A percentile compares a stretch with the other conserved stretches of the same genome.
phyloP scores from a whole-genome alignment of 2,797 vertebrate genomes.

The Remorina albescens region DNA sequence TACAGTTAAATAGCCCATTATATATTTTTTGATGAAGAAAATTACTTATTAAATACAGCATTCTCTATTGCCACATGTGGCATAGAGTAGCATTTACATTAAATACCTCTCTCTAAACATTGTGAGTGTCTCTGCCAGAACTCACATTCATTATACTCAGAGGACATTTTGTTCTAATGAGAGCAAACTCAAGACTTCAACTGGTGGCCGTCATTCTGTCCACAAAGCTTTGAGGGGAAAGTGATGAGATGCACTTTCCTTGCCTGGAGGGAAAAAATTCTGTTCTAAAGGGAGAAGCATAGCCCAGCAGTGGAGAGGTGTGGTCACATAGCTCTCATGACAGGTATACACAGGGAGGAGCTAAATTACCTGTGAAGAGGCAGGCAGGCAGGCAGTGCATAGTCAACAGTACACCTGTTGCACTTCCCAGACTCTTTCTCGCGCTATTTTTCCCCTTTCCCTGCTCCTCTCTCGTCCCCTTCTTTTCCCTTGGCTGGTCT shows the following conservation, averaged over 20 bases:
- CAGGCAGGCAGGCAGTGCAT: constrained; percentile 82
- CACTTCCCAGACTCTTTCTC: constrained; percentile 75
- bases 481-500: constrained; percentile 42
- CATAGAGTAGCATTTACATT: constrained; percentile 29
- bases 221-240: constrained; percentile 3
- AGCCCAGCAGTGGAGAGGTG: constrained; percentile 69
- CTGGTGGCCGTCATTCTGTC: background rate
- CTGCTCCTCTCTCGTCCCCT: constrained; percentile 47
- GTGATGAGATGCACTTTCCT: constrained; percentile 24
- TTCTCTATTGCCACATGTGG: constrained; percentile 9
- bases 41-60: background rate
- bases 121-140: background rate
- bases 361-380: constrained; percentile 84
- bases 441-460: constrained; percentile 46
- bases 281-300: constrained; percentile 50
- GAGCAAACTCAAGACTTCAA: background rate
- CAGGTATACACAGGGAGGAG: constrained; percentile 85
- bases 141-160: background rate
- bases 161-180: background rate
- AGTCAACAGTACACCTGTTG: constrained; percentile 83
- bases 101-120: constrained; percentile 24
- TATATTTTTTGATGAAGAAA: background rate
- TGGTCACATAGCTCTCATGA: constrained; percentile 80
- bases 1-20: background rate
- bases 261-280: constrained; percentile 26